Evolutionary conservation across 2,888 invertebrate species (phyloP).

Genomic region (Neocrepidodera transversa): DNA sequence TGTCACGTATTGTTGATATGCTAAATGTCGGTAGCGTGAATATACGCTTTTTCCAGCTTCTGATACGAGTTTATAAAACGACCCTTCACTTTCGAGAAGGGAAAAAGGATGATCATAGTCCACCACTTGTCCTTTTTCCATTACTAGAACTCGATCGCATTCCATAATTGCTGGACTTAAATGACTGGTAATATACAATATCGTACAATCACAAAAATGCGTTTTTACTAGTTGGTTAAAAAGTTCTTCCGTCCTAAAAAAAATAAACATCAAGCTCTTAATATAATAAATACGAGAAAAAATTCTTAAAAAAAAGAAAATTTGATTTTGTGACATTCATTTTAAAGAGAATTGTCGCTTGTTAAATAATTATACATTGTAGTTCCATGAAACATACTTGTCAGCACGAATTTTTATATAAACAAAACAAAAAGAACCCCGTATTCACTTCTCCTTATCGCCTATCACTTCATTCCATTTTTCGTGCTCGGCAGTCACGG

Average conservation of each 20-base stretch:
- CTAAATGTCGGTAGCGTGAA: constrained; percentile 6
- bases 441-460: no score
- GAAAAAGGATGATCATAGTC: constrained; percentile 12
- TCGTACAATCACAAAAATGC: constrained; percentile 1
- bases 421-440: no score
- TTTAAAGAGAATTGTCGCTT: no score
- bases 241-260: constrained; percentile 1
- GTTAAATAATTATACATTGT: no score
- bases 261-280: no score
- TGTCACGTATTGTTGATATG: constrained; percentile 1
- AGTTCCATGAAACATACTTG: no score
- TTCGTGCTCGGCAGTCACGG: no score
- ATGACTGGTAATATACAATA: constrained; percentile 3
- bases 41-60: constrained; percentile 4
- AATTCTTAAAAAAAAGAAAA: no score
- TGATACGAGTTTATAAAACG: constrained; percentile 1
- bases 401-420: no score
- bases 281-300: no score
- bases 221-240: constrained; percentile 2
- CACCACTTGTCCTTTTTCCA: constrained; percentile 9
- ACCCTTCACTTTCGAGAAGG: constrained; percentile 2
- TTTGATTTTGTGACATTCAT: no score
- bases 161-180: constrained; percentile 4
- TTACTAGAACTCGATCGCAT: constrained; percentile 9
- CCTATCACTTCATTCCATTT: no score